Base-by-base conservation (phyloP, 2,888 invertebrate species). In the Callyntrura guangdongensis region DNA sequence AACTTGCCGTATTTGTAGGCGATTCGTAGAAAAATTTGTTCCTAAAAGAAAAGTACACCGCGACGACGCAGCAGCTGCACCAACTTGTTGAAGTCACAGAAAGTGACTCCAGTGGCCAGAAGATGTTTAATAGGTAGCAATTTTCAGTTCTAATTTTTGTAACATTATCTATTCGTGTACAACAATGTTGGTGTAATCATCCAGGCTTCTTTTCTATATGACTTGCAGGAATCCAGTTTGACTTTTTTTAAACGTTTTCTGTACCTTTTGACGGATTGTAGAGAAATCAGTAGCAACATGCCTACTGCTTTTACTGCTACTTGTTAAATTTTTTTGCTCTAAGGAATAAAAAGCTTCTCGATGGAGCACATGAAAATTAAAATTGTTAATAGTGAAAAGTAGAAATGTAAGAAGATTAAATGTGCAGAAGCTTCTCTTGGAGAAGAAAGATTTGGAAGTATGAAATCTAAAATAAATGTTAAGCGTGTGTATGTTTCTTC, bases 201-300 rank as follows among this genome's bases (percentile, higher is more conserved):
- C n/a, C n/a, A n/a, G 36, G 36, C 77, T 53, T 56, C 56, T 56
- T 56, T 56, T 53, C 25, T 22, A 14, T 12, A n/a, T 72, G 2
- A 17, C 27, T 64, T 61, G 47, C n/a, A 86, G 61, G 72, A 86
- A 86, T 86, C 86, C 86, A 86, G 86, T 86, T 86, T 86, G n/a
- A n/a, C n/a, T n/a, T n/a, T n/a, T n/a, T n/a, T n/a, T n/a, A n/a
- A n/a, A n/a, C n/a, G n/a, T n/a, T n/a, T n/a, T n/a, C n/a, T n/a
- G n/a, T 86, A 20, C 3, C 12, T 85, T 47, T 72, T 82, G 82
- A 88, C 49, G 69, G 86, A 86, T 86, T 86, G 17, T 45, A 61
- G 61, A 59, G 83, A 49, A 22, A 14, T 69, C 83, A 14, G 47
- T 83, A 69, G 22, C 25, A 45, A 9, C 22, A 11, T 2, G 22